Evolutionary conservation across 2,113 vertebrate genomes (phyloP).

Genomic region (Pseudois nayaur): DNA sequence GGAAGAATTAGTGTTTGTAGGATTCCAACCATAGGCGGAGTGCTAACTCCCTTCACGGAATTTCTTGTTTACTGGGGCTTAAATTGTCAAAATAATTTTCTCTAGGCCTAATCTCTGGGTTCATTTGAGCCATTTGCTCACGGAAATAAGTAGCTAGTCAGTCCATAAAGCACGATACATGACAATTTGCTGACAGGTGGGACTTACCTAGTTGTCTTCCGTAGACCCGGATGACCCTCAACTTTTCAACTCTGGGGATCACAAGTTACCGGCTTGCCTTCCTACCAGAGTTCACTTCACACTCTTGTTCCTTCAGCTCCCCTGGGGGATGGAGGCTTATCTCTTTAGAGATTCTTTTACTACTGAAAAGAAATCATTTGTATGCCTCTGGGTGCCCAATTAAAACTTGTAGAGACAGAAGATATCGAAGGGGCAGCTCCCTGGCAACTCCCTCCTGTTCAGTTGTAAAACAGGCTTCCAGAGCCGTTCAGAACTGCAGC

Average conservation of each 20-base stretch:
- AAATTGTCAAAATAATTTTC: not conserved
- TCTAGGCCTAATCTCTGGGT: not conserved
- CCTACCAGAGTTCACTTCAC: not conserved
- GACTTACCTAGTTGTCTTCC: not conserved
- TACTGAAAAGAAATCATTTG: not conserved
- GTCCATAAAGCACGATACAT: fast-evolving
- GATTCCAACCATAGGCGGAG: fast-evolving
- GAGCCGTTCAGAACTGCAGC: fast-evolving
- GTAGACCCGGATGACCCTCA: fast-evolving
- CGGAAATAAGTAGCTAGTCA: not conserved
- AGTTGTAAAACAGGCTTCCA: not conserved
- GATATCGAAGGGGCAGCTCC: not conserved
- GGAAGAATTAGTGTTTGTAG: not conserved
- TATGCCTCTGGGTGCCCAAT: not conserved
- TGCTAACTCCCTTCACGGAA: no score
- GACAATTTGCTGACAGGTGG: not conserved
- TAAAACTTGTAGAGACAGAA: not conserved
- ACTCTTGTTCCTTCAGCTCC: not conserved
- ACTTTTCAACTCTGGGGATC: not conserved
- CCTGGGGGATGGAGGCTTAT: fast-evolving
- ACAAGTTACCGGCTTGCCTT: fast-evolving
- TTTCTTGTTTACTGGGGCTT: not conserved
- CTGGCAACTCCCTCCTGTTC: not conserved
- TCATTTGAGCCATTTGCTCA: not conserved
- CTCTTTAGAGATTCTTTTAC: not conserved